Percentiles rank a stretch among this genome's conserved stretches.
These are phyloP conservation scores for Lipotes vexillifer DNA, from an alignment of 2,113 vertebrate species.

Conservation along the genomic window DNA sequence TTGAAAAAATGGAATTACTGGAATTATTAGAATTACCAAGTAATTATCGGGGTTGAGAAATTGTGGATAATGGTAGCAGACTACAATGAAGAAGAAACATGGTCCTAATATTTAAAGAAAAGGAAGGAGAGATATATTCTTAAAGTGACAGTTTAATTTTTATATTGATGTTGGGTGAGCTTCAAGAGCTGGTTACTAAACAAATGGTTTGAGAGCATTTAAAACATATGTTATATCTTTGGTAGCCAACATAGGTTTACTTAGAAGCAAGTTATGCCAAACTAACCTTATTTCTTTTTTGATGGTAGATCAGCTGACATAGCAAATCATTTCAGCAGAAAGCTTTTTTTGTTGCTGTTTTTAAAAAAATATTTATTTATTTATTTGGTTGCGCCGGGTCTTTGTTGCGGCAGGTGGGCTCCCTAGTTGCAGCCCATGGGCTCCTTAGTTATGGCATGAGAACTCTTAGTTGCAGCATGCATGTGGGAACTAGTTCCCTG, in stretches of 20 bases:
- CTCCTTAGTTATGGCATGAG: too few relatives aligned
- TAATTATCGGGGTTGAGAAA: slow-evolving; percentile 10
- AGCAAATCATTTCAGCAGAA: slow-evolving; percentile 16
- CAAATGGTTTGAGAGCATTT: background rate
- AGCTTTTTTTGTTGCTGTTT: background rate
- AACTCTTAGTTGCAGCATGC: too few relatives aligned
- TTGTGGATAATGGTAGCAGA: background rate
- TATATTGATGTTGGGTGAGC: background rate
- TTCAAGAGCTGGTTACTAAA: background rate
- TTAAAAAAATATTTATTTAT: too few relatives aligned
- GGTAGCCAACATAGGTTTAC: background rate
- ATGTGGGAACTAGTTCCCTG: too few relatives aligned
- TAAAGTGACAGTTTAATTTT: slow-evolving; percentile 8
- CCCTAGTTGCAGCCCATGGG: too few relatives aligned
- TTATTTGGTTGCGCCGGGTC: too few relatives aligned
- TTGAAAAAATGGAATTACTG: background rate
- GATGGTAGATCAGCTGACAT: background rate
- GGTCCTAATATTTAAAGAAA: background rate
- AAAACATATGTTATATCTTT: background rate
- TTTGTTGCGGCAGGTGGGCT: too few relatives aligned
- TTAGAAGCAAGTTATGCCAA: background rate
- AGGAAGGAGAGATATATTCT: background rate
- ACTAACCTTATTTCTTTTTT: background rate
- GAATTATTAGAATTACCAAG: background rate
- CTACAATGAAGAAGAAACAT: background rate